A percentile compares a stretch with the other conserved stretches of the same genome.
These are phyloP conservation scores for Meda fulgida DNA, from an alignment of 2,797 vertebrate genomes.

Conservation along the genomic window DNA sequence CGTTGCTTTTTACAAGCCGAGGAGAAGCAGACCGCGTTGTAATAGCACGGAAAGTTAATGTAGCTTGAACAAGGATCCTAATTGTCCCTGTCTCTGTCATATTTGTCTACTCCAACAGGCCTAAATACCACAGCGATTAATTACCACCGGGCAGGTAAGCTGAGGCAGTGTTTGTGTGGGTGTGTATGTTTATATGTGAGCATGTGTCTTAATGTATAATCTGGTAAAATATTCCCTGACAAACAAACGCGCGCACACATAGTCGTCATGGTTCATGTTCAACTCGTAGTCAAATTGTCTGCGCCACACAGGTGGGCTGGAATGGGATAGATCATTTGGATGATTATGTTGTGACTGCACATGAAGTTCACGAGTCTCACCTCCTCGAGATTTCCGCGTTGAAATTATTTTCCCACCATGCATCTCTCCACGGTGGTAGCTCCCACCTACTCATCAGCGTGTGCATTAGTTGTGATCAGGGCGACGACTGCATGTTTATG, in stretches of 20 bases:
- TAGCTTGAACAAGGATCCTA: slow-evolving; percentile 98
- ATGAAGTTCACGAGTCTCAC: slow-evolving; percentile 46
- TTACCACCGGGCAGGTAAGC: slow-evolving; percentile 93
- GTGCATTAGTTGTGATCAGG: slow-evolving; percentile 68
- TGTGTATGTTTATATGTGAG: slow-evolving; percentile 49
- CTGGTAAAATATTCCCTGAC: slow-evolving; percentile 34
- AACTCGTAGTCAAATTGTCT: neutral
- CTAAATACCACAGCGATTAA: slow-evolving; percentile 99
- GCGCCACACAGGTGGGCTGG: slow-evolving; percentile 43
- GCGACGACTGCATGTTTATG: slow-evolving; percentile 36
- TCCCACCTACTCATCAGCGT: slow-evolving; percentile 76
- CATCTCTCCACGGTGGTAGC: slow-evolving; percentile 66
- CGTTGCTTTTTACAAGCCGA: slow-evolving; percentile 89
- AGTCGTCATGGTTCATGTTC: neutral
- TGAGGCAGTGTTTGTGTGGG: slow-evolving; percentile 66
- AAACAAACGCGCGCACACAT: slow-evolving; percentile 31
- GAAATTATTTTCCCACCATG: slow-evolving; percentile 73
- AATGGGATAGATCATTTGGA: slow-evolving; percentile 49
- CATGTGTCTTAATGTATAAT: slow-evolving; percentile 51
- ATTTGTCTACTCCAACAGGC: slow-evolving; percentile 96
- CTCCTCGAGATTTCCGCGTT: slow-evolving; percentile 70
- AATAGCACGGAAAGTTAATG: slow-evolving; percentile 97
- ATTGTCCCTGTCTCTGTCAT: slow-evolving; percentile 99
- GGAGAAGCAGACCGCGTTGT: slow-evolving; percentile 86
- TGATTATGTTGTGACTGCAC: slow-evolving; percentile 52